Base-by-base conservation (phyloP, 1,140 invertebrate genomes). In the Cotesia typhae region DNA sequence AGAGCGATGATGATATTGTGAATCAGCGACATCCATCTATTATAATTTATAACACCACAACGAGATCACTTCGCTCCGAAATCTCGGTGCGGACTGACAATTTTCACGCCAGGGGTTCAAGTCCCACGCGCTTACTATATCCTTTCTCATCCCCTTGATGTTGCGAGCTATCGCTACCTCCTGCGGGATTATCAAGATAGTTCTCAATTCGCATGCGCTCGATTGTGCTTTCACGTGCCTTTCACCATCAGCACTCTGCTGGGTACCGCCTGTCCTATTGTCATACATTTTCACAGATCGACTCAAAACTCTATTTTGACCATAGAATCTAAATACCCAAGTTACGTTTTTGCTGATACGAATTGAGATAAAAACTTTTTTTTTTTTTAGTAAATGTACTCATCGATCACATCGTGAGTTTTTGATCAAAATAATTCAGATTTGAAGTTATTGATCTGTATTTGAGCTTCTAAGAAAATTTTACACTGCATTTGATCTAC, bases 1-100 rank as follows among this genome's bases (percentile, higher is more conserved):
- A 80, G 74, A 67, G 79, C 77, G 71, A 76, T 76, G 51, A 81
- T 80, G 71, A 80, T 76, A 75, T 74, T 63, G 77, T 81, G 81
- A 77, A 82, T 83, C 81, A 79, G 83, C 83, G 82, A 84, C 83
- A 85, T 85, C 82, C 83, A 85, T 85, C 83, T 83, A 84, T 64
- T 77, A 80, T 76, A 78, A 80, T 73, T 75, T 71, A 75, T 72
- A 71, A 84, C 82, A 79, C 73, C 81, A 76, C 81, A 79, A 81
- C 75, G 67, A 71, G 61, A 65, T 82, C 78, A 80, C 80, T 81
- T 79, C 81, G 80, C 82, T 78, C 81, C 81, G 82, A 80, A 80
- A 82, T 82, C 82, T 83, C 82, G 80, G 81, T 79, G 81, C 82
- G 78, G 77, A 83, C 82, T 83, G 81, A 73, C 74, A 63, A 53